Base-by-base conservation (phyloP, 1,140 invertebrate species). In the Heliconius eleuchia region DNA sequence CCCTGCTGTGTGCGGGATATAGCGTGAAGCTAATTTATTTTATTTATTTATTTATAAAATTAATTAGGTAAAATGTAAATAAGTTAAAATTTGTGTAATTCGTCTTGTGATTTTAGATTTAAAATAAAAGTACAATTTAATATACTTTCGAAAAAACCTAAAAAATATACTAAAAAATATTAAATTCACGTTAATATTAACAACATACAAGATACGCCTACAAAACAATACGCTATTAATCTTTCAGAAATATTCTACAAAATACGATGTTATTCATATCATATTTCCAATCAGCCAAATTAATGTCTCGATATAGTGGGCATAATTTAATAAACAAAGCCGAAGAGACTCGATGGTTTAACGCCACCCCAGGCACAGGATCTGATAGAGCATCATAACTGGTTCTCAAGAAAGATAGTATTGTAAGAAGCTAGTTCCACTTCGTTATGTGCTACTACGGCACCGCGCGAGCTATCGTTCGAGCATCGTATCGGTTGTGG, bases 311-410 rank as follows among this genome's bases (percentile, higher is more conserved):
- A 92, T 92, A 92, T 92, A 92, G 85, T 88, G 88, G 91, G 93
- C 92, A 93, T 93, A 93, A 93, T 94, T 94, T 94, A 94, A 94
- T 94, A 94, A 94, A 94, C 93, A 94, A 94, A 94, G 91, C 92
- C 91, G 90, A 85, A 80, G 83, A 89, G 74, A 86, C 87, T 88
- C 85, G 90, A 91, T 90, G 82, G 88, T 93, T 94, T 94, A 94
- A 93, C 93, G 91, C 93, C 92, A 93, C 92, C 92, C 89, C 88
- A 83, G 90, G 87, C 89, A 88, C 89, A 88, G 86, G 86, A 93
- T 94, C 92, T 86, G 93, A 94, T 94, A 94, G 89, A 89, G 89
- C 81, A 86, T 91, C 90, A 91, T 92, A 94, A 94, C 92, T 89
- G 92, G 93, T 93, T 93, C 86, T 82, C 79, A 83, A 87, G 83